These are phyloP conservation scores for Panopea generosa DNA, from an alignment of 2,888 invertebrate genomes.

Conservation along the genomic window DNA sequence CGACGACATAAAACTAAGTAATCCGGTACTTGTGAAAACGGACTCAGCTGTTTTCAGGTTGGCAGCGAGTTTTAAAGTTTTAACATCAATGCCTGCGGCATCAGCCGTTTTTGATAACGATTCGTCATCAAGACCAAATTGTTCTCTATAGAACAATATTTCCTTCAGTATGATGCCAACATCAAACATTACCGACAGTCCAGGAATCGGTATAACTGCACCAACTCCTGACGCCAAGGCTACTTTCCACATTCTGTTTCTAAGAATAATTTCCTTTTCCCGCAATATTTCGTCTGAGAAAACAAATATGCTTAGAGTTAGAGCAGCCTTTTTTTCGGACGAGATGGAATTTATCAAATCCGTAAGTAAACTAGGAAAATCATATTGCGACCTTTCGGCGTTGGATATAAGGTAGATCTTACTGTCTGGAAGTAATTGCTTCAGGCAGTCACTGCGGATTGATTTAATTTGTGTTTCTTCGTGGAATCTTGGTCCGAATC, in stretches of 20 bases:
- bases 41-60: too few species aligned
- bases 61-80: too few species aligned
- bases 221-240: slow-evolving; percentile 13
- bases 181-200: slow-evolving; percentile 20
- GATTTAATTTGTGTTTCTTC: too few species aligned
- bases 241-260: slow-evolving; percentile 1
- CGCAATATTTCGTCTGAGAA: slow-evolving; percentile 4
- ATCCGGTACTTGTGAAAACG: too few species aligned
- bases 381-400: background rate
- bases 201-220: slow-evolving; percentile 32
- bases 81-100: too few species aligned
- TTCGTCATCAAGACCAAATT: slow-evolving; percentile 32
- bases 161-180: slow-evolving; percentile 7
- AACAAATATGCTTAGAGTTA: too few species aligned
- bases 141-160: slow-evolving; percentile 17
- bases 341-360: background rate
- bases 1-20: too few species aligned
- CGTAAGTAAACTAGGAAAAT: background rate
- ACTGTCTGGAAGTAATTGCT: too few species aligned
- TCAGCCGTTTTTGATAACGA: background rate
- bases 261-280: slow-evolving; percentile 21
- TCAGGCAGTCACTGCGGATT: too few species aligned
- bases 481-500: too few species aligned
- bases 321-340: too few species aligned
- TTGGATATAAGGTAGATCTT: background rate